These are phyloP conservation scores for Takifugu bimaculatus DNA, from an alignment of 2,113 vertebrate species.

Conservation along the genomic window DNA sequence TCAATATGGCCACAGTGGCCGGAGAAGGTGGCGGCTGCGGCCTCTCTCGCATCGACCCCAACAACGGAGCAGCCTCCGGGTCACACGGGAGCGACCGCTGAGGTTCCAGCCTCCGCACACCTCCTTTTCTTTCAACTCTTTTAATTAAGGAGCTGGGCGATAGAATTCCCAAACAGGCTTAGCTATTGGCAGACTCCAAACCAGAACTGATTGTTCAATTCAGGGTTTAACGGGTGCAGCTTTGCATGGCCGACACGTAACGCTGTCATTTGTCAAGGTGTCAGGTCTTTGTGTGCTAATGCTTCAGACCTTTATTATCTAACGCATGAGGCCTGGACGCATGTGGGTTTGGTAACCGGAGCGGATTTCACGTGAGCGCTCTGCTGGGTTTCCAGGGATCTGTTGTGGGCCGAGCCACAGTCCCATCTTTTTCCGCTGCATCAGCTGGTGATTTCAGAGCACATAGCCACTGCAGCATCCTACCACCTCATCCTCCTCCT, in stretches of 20 bases:
- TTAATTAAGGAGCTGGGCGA: conserved; percentile 68
- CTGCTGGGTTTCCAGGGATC: conserved; percentile 46
- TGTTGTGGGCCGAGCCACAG: conserved; percentile 47
- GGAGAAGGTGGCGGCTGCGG: conserved; percentile 45
- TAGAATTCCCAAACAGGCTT: conserved; percentile 68
- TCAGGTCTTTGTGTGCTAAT: conserved; percentile 21
- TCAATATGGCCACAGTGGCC: conserved; percentile 65
- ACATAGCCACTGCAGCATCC: conserved; percentile 82
- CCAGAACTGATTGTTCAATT: conserved; percentile 63
- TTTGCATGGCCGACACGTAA: conserved; percentile 45
- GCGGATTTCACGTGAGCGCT: conserved; percentile 38
- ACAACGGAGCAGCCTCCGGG: conserved; percentile 71
- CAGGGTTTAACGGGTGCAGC: conserved; percentile 56
- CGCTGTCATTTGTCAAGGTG: conserved; percentile 45
- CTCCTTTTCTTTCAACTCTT: conserved; percentile 64
- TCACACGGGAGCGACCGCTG: conserved; percentile 65
- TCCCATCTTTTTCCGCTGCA: conserved; percentile 75
- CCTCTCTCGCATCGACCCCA: conserved; percentile 55
- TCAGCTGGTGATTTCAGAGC: conserved; percentile 80
- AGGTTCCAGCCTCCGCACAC: conserved; percentile 58
- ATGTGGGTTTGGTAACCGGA: conserved; percentile 17
- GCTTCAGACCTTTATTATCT: conserved; percentile 13
- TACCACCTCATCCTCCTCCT: conserved; percentile 62
- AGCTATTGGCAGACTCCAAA: conserved; percentile 60
- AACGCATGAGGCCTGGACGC: conserved; percentile 3